Conservation (phyloP, 2,113 vertebrate species). For the Zosterops lateralis region DNA sequence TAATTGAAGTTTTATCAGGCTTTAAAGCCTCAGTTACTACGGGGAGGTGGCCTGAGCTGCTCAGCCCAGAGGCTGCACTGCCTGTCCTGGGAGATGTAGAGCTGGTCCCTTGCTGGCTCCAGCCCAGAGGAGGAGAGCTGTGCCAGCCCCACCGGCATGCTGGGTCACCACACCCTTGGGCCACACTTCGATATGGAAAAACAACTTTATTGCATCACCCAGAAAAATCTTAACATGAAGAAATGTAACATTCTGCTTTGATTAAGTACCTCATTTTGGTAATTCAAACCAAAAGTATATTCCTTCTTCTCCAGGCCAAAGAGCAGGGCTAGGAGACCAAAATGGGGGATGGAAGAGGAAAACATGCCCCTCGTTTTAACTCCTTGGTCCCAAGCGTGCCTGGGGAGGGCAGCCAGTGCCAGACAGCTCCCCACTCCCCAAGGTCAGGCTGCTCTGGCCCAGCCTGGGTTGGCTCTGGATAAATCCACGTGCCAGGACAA, state of each 20-base stretch:
- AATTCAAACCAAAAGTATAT: neutral
- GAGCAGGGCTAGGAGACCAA: neutral
- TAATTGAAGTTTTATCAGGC: neutral
- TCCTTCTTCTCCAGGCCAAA: neutral
- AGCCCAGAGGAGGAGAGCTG: neutral
- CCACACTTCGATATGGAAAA: neutral
- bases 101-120: neutral
- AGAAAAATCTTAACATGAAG: neutral
- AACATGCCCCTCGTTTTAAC: neutral
- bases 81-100: neutral
- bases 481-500: accelerated
- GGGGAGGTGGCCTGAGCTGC: neutral
- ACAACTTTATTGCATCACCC: neutral
- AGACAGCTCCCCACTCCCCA: neutral
- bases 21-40: neutral
- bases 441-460: neutral
- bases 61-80: neutral
- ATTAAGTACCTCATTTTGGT: neutral
- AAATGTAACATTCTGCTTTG: neutral
- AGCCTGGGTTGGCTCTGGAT: neutral
- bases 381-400: neutral
- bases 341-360: neutral
- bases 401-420: neutral
- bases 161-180: neutral
- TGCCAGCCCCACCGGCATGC: neutral